Evolutionary conservation across 2,888 invertebrate species (phyloP), one percentile per base, ranked within the genome.

Genomic region (Ypsolopha sequella): DNA sequence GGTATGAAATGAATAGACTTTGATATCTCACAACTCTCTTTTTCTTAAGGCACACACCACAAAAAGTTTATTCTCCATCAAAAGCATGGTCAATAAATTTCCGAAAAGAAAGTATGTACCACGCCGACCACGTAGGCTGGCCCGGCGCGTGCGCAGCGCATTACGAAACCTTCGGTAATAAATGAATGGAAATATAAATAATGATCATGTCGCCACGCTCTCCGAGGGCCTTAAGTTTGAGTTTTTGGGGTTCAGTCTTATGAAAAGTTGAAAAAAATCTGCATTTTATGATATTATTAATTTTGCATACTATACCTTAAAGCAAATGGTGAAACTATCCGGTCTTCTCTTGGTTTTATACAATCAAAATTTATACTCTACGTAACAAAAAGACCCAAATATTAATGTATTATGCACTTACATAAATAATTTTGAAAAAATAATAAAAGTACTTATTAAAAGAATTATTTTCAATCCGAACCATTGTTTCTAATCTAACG

Each of bases 31-130:
- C n/a, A 3, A 39, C 11, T 10, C 11, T 9, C 8, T 39, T 6
- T 39, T 6, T 39, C 39, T 39, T 39, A 10, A 39, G 39, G 39
- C 39, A 39, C 39, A 39, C 39, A 2, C 39, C 11, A 10, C 10
- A 39, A 6, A 39, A 39, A 13, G 9, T 44, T 44, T 44, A 44
- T 44, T 13, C 39, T 39, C 39, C 6, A 39, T 39, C 39, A 39
- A 44, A 9, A 44, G 13, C 9, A 44, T 13, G 43, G 9, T 44
- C 43, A 14, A 73, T 70, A 70, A 67, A 70, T 73, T 73, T 73
- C 68, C 63, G 67, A 70, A 74, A 79, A 44, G 79, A 78, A 79
- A 80, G 75, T 70, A 61, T 60, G 39, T 10, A 38, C 10, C 39
- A 11, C 39, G 39, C 11, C 39, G 38, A 11, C 10, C 65, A 71